Conservation (phyloP, 2,888 invertebrate genomes). For the Pardosa pseudoannulata region DNA sequence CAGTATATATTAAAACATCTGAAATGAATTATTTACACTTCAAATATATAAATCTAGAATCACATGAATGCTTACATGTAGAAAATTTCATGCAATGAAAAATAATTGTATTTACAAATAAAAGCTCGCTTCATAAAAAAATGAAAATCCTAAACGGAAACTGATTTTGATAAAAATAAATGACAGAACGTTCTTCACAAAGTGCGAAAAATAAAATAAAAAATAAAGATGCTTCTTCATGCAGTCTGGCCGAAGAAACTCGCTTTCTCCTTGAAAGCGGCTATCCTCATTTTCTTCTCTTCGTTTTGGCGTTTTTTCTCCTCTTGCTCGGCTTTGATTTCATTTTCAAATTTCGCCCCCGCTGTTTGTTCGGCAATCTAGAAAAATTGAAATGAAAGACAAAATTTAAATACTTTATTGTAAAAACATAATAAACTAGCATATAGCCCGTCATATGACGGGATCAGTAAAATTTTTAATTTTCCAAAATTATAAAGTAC, state of each 20-base stretch:
- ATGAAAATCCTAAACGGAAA: background rate
- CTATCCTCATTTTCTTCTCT: slow-evolving; percentile 87
- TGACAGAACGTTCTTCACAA: background rate
- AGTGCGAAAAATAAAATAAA: no score
- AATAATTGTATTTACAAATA: slow-evolving; percentile 26
- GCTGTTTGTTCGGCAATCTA: slow-evolving; percentile 90
- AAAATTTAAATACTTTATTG: no score
- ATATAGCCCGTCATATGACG: no score
- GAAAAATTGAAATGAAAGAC: slow-evolving; percentile 81
- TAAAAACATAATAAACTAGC: no score
- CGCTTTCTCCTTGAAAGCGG: slow-evolving; percentile 92
- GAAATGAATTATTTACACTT: slow-evolving; percentile 41
- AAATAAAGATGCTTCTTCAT: background rate
- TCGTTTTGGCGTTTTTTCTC: slow-evolving; percentile 89
- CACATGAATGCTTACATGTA: background rate
- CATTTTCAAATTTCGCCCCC: slow-evolving; percentile 92
- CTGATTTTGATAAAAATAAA: background rate
- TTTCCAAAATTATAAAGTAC: no score
- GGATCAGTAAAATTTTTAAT: no score
- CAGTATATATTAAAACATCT: slow-evolving; percentile 62
- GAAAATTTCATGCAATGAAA: slow-evolving; percentile 2
- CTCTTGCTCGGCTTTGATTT: slow-evolving; percentile 94
- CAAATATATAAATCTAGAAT: slow-evolving; percentile 33
- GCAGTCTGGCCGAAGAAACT: slow-evolving; percentile 83
- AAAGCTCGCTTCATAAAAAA: slow-evolving; percentile 5